Evolutionary conservation across 2,797 vertebrate species (phyloP).

Genomic region (Leptodactylus fallax): DNA sequence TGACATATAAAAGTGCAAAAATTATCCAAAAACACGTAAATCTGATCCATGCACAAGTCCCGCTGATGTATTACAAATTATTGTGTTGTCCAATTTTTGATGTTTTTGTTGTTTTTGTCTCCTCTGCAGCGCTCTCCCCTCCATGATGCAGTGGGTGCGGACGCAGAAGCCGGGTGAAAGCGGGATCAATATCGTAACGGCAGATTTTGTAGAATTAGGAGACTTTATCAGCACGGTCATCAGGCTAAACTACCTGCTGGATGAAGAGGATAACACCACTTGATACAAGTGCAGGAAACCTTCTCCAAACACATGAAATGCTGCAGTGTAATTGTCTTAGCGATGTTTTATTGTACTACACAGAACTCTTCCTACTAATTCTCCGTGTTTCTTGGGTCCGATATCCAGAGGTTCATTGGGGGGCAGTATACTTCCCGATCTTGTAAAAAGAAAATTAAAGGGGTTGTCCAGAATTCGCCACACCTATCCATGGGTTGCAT

Average conservation of each 20-base stretch:
- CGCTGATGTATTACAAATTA: no score
- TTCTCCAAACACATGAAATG: slow-evolving; percentile 61
- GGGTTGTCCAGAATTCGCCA: not conserved
- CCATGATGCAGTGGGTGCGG: slow-evolving; percentile 98
- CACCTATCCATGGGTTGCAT: not conserved
- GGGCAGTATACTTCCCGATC: slow-evolving; percentile 14
- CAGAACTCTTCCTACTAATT: slow-evolving; percentile 72
- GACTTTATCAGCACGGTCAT: slow-evolving; percentile 98
- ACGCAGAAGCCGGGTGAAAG: slow-evolving; percentile 93
- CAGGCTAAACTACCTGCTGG: slow-evolving; percentile 94
- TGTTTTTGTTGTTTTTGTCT: slow-evolving; percentile 44
- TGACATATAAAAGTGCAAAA: no score
- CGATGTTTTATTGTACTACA: slow-evolving; percentile 75
- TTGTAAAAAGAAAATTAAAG: not conserved
- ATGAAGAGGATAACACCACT: slow-evolving; percentile 89
- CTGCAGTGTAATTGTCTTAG: slow-evolving; percentile 70
- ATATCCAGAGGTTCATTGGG: slow-evolving; percentile 69
- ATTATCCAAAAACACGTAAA: no score
- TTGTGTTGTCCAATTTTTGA: not conserved
- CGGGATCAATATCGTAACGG: slow-evolving; percentile 96
- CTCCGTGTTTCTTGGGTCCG: slow-evolving; percentile 70
- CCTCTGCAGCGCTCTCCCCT: slow-evolving; percentile 87
- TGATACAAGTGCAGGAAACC: slow-evolving; percentile 75
- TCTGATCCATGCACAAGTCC: no score
- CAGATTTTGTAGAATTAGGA: slow-evolving; percentile 98